A percentile compares a stretch with the other conserved stretches of the same genome.
Conservation (phyloP, 2,888 invertebrate species). For the Teinopalpus imperialis region DNA sequence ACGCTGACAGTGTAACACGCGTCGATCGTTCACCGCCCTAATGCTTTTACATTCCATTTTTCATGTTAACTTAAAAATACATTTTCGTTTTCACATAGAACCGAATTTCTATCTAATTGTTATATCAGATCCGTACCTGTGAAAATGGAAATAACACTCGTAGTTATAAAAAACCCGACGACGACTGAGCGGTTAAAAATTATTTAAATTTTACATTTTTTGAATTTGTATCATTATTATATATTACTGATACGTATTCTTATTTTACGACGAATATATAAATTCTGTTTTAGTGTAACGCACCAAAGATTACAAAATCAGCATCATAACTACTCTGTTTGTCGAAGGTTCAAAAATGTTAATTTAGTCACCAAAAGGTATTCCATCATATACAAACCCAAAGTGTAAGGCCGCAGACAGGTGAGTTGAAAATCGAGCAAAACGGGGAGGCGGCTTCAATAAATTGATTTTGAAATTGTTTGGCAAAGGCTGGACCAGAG, state of each 20-base stretch:
- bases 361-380: conserved; percentile 56
- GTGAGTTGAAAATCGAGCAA: conserved; percentile 48
- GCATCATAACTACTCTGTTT: conserved; percentile 54
- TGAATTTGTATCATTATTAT: too few relatives aligned
- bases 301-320: too few relatives aligned
- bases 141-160: too few relatives aligned
- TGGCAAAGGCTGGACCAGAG: conserved; percentile 67
- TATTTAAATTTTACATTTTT: too few relatives aligned
- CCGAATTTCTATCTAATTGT: too few relatives aligned
- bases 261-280: too few relatives aligned
- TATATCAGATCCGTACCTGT: too few relatives aligned
- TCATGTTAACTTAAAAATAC: conserved; percentile 75
- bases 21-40: conserved; percentile 61
- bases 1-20: conserved; percentile 70
- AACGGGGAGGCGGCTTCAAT: conserved; percentile 58
- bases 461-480: conserved; percentile 76
- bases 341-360: conserved; percentile 51
- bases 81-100: conserved; percentile 31
- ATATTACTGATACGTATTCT: too few relatives aligned
- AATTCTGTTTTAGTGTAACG: too few relatives aligned
- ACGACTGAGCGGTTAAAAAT: too few relatives aligned
- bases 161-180: too few relatives aligned
- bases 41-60: conserved; percentile 71
- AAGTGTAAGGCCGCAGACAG: conserved; percentile 38
- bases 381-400: conserved; percentile 38